Base-by-base conservation (phyloP, 2,797 vertebrate genomes). In the Hypotaenidia philippensis region DNA sequence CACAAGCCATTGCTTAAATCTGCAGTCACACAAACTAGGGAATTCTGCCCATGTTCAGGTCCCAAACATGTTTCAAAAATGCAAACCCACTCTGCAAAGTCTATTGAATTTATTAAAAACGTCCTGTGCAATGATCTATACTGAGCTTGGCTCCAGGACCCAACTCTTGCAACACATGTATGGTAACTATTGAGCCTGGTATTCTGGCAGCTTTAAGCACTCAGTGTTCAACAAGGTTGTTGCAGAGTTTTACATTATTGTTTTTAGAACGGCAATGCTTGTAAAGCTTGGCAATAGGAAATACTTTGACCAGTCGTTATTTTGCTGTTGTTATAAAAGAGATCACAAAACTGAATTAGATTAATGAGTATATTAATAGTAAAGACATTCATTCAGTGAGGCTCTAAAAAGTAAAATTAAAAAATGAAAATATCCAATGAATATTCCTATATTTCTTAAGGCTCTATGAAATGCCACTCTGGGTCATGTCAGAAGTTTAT, bases 191-290 rank as follows among this genome's bases (percentile, higher is more conserved):
- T 70, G 72, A 89, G 34, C 16, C 40, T 83, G 25, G 83, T 87
- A 45, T 60, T 52, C 83, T 76, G 91, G n/a, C 70, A 92, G 50
- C 25, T 83, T 92, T 82, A 93, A 90, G 72, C 27, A 63, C 14
- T 32, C 5, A 65, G 15, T 26, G 12, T 72, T 79, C 78, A 78
- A 50, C 20, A 53, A 45, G 19, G 19, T 17, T 87, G 19, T 55
- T 85, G 22, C 23, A 72, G 29, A 71, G 34, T 70, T 90, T 90
- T 47, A 80, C 23, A 47, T 45, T 63, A 20, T 53, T 90, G 9
- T 13, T 88, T 91, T 81, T 69, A 52, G 8, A 40, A 32, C 20
- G 56, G n/a, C 40, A 53, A 7, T 26, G 20, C 78, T 79, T 83
- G 50, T 61, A 85, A 93, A 65, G 76, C 31, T 56, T 91, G 29